Percentiles rank a stretch among this genome's conserved stretches.
Evolutionary conservation across 2,797 vertebrate species (phyloP).

Genomic region (Anabacerthia variegaticeps): DNA sequence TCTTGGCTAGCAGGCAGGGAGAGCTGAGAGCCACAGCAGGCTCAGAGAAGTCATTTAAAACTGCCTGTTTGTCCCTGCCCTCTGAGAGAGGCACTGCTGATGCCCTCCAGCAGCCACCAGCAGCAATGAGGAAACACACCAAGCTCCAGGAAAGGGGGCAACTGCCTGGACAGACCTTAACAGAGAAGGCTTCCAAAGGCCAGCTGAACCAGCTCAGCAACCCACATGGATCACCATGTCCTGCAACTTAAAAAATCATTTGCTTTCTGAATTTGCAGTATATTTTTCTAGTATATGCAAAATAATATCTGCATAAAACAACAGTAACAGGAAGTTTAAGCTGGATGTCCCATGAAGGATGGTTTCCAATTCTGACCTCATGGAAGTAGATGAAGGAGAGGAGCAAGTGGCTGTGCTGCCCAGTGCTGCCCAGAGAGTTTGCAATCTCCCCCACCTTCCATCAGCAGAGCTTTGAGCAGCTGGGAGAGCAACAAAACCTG

Average conservation of each 20-base stretch:
- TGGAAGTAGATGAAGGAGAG: not conserved
- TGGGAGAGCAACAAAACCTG: not conserved
- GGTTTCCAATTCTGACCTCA: not conserved
- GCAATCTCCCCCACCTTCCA: not conserved
- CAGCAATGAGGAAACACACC: not conserved
- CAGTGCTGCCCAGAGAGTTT: not conserved
- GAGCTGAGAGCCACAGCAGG: not conserved
- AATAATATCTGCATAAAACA: not conserved
- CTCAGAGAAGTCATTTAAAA: not conserved
- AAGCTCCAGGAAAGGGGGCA: not conserved
- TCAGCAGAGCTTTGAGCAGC: not conserved
- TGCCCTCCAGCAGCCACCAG: not conserved
- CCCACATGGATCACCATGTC: rapidly evolving
- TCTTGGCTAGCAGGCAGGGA: not conserved
- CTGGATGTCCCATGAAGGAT: not conserved
- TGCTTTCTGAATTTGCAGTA: not conserved
- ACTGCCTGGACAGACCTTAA: not conserved
- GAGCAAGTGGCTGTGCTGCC: not conserved
- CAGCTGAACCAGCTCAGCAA: not conserved
- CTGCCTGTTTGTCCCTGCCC: rapidly evolving
- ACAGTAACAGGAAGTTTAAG: not conserved
- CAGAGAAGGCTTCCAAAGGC: not conserved
- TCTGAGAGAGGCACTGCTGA: not conserved
- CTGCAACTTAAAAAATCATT: not conserved
- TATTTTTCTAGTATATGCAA: not conserved